These are phyloP conservation scores for Poecilus cupreus DNA, from an alignment of 2,888 invertebrate species.

Conservation along the genomic window DNA sequence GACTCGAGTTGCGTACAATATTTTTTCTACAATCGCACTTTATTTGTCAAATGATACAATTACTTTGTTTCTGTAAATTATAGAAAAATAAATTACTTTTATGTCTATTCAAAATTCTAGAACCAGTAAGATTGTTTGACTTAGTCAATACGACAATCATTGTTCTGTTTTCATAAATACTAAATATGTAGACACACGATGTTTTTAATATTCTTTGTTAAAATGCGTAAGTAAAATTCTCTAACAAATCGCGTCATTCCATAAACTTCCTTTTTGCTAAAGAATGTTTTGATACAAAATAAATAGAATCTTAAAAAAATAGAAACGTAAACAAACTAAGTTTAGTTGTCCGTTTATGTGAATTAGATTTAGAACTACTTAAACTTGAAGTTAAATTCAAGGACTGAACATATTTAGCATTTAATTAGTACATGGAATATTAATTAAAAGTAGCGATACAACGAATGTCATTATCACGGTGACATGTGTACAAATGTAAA, in stretches of 20 bases:
- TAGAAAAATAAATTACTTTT: too few species aligned
- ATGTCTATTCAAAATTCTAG: too few species aligned
- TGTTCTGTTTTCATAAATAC: too few species aligned
- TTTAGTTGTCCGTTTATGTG: background rate
- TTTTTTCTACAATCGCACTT: too few species aligned
- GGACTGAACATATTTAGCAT: background rate
- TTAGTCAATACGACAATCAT: too few species aligned
- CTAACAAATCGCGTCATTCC: background rate
- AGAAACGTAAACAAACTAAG: background rate
- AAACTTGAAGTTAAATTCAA: background rate
- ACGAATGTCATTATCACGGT: background rate
- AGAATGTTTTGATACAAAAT: constrained; percentile 1
- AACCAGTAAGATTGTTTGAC: too few species aligned
- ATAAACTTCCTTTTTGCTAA: background rate
- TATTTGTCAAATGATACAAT: too few species aligned
- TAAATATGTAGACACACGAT: too few species aligned
- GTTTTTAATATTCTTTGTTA: too few species aligned
- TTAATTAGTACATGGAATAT: background rate
- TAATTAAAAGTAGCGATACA: background rate
- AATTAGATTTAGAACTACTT: background rate
- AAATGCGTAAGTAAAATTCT: too few species aligned
- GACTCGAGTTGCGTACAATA: too few species aligned
- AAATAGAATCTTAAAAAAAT: background rate
- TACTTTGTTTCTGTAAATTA: too few species aligned
- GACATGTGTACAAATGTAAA: constrained; percentile 10